Evolutionary conservation across 2,797 vertebrate genomes (phyloP).

Genomic region (Caiman crocodilus): DNA sequence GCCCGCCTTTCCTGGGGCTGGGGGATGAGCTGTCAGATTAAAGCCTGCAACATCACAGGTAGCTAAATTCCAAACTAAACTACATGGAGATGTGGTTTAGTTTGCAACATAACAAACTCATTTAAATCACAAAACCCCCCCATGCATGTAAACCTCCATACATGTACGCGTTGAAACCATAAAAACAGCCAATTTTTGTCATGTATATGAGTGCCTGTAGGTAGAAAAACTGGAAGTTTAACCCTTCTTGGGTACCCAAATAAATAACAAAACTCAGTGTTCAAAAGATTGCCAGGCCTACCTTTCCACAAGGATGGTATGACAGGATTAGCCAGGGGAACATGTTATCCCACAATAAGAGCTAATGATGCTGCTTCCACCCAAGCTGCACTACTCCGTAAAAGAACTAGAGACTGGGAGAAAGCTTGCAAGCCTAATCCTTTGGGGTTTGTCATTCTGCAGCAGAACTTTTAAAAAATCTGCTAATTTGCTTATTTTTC

Average conservation of each 20-base stretch:
- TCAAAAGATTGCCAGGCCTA: background rate
- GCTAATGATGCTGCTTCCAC: background rate
- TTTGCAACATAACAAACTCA: too few relatives aligned
- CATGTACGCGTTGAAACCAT: too few relatives aligned
- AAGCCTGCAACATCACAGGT: too few relatives aligned
- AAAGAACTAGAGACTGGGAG: background rate
- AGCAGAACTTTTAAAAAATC: constrained; percentile 16
- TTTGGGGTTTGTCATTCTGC: background rate
- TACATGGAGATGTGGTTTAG: too few relatives aligned
- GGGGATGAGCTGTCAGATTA: too few relatives aligned
- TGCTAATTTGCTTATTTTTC: background rate
- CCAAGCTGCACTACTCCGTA: background rate
- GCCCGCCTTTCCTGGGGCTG: too few relatives aligned
- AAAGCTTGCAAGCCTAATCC: background rate
- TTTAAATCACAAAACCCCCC: too few relatives aligned
- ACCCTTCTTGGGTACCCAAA: background rate
- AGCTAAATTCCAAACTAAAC: too few relatives aligned
- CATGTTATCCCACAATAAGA: background rate
- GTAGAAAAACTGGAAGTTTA: background rate
- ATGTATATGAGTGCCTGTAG: too few relatives aligned
- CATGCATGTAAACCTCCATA: too few relatives aligned
- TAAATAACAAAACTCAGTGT: background rate
- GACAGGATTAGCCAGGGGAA: background rate
- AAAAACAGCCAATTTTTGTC: too few relatives aligned
- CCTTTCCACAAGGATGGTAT: background rate